These are phyloP conservation scores for Rattus norvegicus DNA, from an alignment of 2,113 vertebrate species.

Conservation along the genomic window GRCr8 NC_086033.1:15004001-15004500, in stretches of 20 bases:
- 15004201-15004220: background rate
- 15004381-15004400: constrained; percentile 13
- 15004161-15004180: background rate
- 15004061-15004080: background rate
- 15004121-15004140: background rate
- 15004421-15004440: background rate
- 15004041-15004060: background rate
- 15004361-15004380: background rate
- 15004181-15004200: background rate
- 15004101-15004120: background rate
- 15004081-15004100: background rate
- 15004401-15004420: background rate
- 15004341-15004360: background rate
- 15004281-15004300: background rate
- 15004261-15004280: background rate
- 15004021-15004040: background rate
- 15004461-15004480: background rate
- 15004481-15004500: background rate
- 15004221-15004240: background rate
- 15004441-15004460: background rate
- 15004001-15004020: background rate
- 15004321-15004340: background rate
- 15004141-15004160: background rate
- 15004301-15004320: background rate
- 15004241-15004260: background rate